Percentiles rank a stretch among this genome's conserved stretches.
phyloP scores from a whole-genome alignment of 2,113 vertebrate species.

The Alethe castanea region DNA sequence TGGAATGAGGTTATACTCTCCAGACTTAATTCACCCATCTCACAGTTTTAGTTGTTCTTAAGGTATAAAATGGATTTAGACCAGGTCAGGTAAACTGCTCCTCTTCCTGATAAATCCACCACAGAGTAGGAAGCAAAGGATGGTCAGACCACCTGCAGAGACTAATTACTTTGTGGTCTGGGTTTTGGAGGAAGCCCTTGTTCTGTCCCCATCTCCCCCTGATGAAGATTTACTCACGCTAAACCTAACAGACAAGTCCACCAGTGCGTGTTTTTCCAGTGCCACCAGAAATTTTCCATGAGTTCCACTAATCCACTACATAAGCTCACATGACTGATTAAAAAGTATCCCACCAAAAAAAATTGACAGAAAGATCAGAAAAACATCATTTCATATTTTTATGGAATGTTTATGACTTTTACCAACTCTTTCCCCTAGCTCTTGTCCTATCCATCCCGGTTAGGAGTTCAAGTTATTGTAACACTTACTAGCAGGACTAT shows the following conservation, averaged over 20 bases:
- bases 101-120: neutral
- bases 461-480: neutral
- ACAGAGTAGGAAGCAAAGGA: neutral
- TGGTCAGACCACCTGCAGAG: neutral
- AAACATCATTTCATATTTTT: neutral
- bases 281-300: neutral
- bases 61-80: neutral
- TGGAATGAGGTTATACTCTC: neutral
- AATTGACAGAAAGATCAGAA: neutral
- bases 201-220: neutral
- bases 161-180: neutral
- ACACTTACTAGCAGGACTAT: neutral
- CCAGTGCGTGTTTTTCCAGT: neutral
- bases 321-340: neutral
- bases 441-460: neutral
- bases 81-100: slow-evolving; percentile 24
- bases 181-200: neutral
- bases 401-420: neutral
- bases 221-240: neutral
- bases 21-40: slow-evolving; percentile 35
- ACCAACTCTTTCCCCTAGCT: neutral
- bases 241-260: neutral
- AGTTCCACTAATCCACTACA: neutral
- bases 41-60: neutral
- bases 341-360: neutral